Evolutionary conservation across 1,140 invertebrate genomes (phyloP), one percentile per base, ranked within the genome.

Genomic region (Phortica variegata): DNA sequence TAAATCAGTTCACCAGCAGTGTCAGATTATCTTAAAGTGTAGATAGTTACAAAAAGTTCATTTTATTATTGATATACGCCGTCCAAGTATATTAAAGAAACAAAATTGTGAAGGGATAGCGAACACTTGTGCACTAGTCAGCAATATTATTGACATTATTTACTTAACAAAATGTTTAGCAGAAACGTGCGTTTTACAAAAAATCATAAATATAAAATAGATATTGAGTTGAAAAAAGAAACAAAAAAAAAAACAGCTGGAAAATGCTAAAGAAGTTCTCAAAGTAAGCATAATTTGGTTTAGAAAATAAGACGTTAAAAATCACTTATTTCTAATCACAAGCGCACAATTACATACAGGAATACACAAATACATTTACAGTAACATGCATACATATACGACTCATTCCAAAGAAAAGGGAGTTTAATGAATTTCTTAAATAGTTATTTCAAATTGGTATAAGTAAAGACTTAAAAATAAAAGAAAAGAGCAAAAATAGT

Each of bases 361-460:
- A 36, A 43, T 20, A 13, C 26, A 46, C 17, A 52, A 40, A 48
- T 21, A 43, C 36, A 58, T 17, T 45, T 51, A 57, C n/a, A n/a
- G n/a, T n/a, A n/a, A n/a, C n/a, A n/a, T n/a, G n/a, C 47, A 65
- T 41, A 56, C 49, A 65, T 62, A 65, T 56, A 73, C 70, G 65
- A 71, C 61, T 73, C 70, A 73, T 73, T 73, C 70, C 70, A 73
- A 73, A 73, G 70, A 68, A 68, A 51, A 60, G 65, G 59, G 65
- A 68, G 58, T 69, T 63, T 61, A 69, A 60, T 65, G 54, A 13
- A 36, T 36, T 26, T 26, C 10, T 10, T 26, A 26, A 6, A 26
- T 26, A 10, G n/a, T n/a, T n/a, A n/a, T n/a, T n/a, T n/a, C n/a
- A n/a, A n/a, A n/a, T n/a, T n/a, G n/a, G 29, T 7, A 31, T 31